Conservation (phyloP, 2,888 invertebrate genomes). For the Nomada hirtipes region DNA sequence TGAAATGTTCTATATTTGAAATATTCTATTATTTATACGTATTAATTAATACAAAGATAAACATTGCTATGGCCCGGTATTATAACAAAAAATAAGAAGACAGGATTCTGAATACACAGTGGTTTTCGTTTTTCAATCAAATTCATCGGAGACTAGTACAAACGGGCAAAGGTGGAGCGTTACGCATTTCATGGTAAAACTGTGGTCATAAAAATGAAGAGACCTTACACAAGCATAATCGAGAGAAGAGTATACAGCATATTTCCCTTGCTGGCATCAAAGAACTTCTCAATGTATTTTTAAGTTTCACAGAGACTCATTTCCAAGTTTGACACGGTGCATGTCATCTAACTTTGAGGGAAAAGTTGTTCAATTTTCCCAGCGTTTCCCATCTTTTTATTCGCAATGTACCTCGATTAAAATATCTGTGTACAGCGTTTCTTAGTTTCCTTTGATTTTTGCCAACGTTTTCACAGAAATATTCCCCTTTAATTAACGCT, state of each 20-base stretch:
- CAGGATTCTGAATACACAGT: not conserved
- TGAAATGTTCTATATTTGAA: too few relatives aligned
- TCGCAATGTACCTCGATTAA: constrained; percentile 11
- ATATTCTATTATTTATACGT: too few relatives aligned
- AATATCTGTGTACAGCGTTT: not conserved
- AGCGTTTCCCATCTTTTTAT: constrained; percentile 2
- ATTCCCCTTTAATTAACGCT: not conserved
- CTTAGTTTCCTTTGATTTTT: not conserved
- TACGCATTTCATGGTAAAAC: not conserved
- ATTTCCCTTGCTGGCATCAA: constrained; percentile 15
- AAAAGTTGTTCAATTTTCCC: constrained; percentile 27
- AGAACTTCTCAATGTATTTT: constrained; percentile 22
- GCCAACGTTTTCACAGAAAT: not conserved
- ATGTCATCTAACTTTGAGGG: not conserved
- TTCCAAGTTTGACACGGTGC: constrained; percentile 16
- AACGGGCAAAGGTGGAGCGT: not conserved
- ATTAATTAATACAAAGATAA: too few relatives aligned
- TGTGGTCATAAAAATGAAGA: not conserved
- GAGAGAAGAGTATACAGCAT: constrained; percentile 1
- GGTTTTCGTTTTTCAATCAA: not conserved
- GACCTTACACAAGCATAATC: not conserved
- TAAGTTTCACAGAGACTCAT: constrained; percentile 21
- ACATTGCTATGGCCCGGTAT: too few relatives aligned
- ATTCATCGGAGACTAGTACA: not conserved
- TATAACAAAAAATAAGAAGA: not conserved